phyloP scores from a whole-genome alignment of 2,797 vertebrate genomes.

The Poeciliopsis gracilis region DNA sequence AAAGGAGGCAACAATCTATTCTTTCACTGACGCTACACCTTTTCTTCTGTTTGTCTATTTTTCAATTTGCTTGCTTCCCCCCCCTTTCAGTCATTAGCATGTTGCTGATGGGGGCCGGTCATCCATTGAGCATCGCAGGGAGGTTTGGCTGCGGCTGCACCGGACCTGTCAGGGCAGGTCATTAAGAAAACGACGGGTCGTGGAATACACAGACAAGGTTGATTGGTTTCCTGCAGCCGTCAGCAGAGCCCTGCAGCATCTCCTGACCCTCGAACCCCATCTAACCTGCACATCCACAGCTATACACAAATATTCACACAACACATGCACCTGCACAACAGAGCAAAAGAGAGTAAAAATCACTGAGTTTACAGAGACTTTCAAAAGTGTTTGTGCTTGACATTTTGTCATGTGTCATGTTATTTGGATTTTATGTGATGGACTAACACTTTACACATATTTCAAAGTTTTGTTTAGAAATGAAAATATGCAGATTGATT shows the following conservation, averaged over 20 bases:
- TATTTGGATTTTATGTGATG: background rate
- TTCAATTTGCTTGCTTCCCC: constrained; percentile 15
- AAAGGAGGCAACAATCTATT: constrained; percentile 24
- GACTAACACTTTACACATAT: background rate
- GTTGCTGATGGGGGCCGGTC: constrained; percentile 78
- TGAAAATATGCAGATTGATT: background rate
- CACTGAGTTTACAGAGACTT: background rate
- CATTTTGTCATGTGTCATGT: background rate
- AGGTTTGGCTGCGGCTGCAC: constrained; percentile 67
- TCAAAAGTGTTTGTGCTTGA: background rate
- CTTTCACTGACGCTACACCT: constrained; percentile 15
- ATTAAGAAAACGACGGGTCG: constrained; percentile 81
- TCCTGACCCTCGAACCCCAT: constrained; percentile 69
- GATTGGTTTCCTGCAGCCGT: constrained; percentile 81
- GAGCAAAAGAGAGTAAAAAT: constrained; percentile 17
- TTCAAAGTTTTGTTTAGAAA: background rate
- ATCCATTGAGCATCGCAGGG: constrained; percentile 68
- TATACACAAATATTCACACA: constrained; percentile 25
- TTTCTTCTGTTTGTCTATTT: constrained; percentile 24
- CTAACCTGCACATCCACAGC: constrained; percentile 53
- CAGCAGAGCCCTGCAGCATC: constrained; percentile 79
- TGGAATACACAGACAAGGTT: constrained; percentile 81
- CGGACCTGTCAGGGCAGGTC: constrained; percentile 78
- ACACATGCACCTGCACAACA: constrained; percentile 41
- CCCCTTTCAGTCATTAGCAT: constrained; percentile 74